phyloP scores from a whole-genome alignment of 2,888 invertebrate species.

The Diaphora mendica region DNA sequence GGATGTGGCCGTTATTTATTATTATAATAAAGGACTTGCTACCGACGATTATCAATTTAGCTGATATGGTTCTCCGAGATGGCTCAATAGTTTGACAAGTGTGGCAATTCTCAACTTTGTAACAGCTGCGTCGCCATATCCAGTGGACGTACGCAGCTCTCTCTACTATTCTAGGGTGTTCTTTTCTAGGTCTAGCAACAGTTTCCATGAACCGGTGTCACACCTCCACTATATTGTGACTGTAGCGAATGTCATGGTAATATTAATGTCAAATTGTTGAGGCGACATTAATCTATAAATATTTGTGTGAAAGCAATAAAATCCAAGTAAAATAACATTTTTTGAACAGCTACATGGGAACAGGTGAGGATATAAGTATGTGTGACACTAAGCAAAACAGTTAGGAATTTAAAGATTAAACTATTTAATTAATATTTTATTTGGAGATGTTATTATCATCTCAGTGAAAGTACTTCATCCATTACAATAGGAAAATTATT shows the following conservation, averaged over 20 bases:
- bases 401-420: conserved; percentile 67
- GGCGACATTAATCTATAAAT: conserved; percentile 81
- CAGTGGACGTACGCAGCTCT: conserved; percentile 63
- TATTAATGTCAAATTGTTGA: conserved; percentile 82
- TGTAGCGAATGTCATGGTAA: conserved; percentile 79
- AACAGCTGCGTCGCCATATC: conserved; percentile 55
- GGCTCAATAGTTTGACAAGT: conserved; percentile 66
- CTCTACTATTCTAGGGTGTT: conserved; percentile 83
- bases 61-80: conserved; percentile 71
- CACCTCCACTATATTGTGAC: conserved; percentile 76
- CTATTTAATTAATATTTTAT: conserved; percentile 62
- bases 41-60: conserved; percentile 76
- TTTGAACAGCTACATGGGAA: conserved; percentile 85
- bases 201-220: conserved; percentile 73
- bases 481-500: conserved; percentile 59
- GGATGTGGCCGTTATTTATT: conserved; percentile 83
- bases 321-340: conserved; percentile 83
- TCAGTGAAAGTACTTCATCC: conserved; percentile 64
- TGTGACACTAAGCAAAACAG: conserved; percentile 73
- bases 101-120: conserved; percentile 60
- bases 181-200: conserved; percentile 84
- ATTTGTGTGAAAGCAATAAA: conserved; percentile 84
- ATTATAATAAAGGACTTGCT: conserved; percentile 75
- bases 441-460: conserved; percentile 59
- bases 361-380: conserved; percentile 84